phyloP scores from a whole-genome alignment of 2,888 invertebrate species.

The Willowsia nigromaculata region DNA sequence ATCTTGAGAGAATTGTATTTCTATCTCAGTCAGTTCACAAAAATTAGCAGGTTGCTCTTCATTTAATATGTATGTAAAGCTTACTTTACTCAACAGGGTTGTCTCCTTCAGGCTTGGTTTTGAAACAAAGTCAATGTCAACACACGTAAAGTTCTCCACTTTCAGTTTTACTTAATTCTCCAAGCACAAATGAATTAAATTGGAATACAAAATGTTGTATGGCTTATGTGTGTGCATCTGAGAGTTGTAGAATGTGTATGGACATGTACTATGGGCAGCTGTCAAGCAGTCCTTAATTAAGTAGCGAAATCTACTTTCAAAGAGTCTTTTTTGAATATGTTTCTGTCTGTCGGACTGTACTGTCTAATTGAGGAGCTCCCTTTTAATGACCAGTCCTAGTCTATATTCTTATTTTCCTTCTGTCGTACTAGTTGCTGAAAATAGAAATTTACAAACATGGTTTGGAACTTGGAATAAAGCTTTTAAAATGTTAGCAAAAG shows the following conservation, averaged over 20 bases:
- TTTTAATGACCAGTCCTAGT: too few species aligned
- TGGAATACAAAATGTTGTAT: neutral
- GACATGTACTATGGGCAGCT: neutral
- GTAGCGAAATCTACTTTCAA: too few species aligned
- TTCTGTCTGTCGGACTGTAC: too few species aligned
- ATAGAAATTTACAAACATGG: too few species aligned
- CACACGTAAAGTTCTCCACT: slow-evolving; percentile 53
- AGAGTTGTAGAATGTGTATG: neutral
- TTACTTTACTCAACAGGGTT: neutral
- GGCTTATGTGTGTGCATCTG: neutral
- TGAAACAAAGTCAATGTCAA: slow-evolving; percentile 35
- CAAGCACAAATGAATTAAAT: slow-evolving; percentile 31
- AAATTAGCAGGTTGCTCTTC: neutral
- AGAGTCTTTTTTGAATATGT: too few species aligned
- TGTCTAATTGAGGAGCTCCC: too few species aligned
- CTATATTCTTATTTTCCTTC: too few species aligned
- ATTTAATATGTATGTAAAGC: neutral
- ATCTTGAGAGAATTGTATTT: neutral
- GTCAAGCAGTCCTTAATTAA: too few species aligned
- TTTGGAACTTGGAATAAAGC: too few species aligned
- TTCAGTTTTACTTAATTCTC: slow-evolving; percentile 51
- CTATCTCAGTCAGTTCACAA: neutral
- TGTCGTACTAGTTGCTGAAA: too few species aligned
- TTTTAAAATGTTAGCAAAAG: too few species aligned
- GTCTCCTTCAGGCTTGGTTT: neutral